Conservation (phyloP, 1,140 invertebrate species). For the Babylonia areolata region DNA sequence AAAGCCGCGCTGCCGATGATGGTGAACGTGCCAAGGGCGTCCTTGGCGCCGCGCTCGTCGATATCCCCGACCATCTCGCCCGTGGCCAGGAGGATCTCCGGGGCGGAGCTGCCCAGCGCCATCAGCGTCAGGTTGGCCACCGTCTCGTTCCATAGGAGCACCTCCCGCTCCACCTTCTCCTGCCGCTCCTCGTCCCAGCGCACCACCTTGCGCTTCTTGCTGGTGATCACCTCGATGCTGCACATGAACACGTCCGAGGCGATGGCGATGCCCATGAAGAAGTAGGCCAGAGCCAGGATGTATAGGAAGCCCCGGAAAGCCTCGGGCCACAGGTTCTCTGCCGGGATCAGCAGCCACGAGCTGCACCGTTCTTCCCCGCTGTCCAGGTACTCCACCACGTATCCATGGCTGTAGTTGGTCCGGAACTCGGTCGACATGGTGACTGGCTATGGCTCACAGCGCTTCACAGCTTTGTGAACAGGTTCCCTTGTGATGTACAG, state of each 20-base stretch:
- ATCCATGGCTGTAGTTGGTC: constrained; percentile 57
- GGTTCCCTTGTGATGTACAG: too few relatives aligned
- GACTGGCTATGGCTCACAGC: neutral
- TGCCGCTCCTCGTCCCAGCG: constrained; percentile 67
- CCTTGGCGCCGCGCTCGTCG: constrained; percentile 63
- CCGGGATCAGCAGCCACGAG: constrained; percentile 69
- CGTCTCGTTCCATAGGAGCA: constrained; percentile 79
- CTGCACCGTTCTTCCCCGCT: constrained; percentile 53
- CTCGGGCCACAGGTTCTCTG: constrained; percentile 70
- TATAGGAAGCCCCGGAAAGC: constrained; percentile 66
- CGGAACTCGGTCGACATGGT: neutral
- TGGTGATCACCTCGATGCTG: constrained; percentile 79
- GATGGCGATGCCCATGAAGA: constrained; percentile 78
- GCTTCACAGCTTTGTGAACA: too few relatives aligned
- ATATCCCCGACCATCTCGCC: constrained; percentile 73
- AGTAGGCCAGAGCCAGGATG: constrained; percentile 63
- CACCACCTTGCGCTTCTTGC: constrained; percentile 66
- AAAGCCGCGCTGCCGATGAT: constrained; percentile 79
- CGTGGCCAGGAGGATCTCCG: constrained; percentile 78
- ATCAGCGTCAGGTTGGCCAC: constrained; percentile 79
- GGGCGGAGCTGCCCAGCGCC: constrained; percentile 78
- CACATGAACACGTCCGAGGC: constrained; percentile 81
- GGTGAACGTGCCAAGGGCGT: constrained; percentile 75
- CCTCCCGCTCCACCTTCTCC: constrained; percentile 63
- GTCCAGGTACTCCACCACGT: constrained; percentile 53